Base-by-base conservation (phyloP, 2,888 invertebrate genomes). In the Nipponacmea schrenckii region DNA sequence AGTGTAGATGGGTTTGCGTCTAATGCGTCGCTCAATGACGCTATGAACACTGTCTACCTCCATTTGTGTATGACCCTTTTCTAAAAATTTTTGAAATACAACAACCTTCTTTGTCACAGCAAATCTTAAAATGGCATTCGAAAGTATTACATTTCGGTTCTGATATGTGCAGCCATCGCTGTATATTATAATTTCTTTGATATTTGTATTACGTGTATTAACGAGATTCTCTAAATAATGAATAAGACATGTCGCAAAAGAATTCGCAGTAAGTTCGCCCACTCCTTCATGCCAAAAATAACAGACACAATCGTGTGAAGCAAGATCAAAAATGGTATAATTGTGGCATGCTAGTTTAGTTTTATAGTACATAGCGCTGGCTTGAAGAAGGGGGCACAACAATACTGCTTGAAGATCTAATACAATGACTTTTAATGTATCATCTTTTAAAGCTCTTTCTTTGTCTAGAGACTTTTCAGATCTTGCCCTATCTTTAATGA, bases 301-400 rank as follows among this genome's bases (percentile, higher is more conserved):
- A 27, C 0, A 24, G n/a, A 15, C 15, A 10, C 20, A 10, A 64
- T 10, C 27, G 8, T n/a, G 10, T n/a, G 64, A 26, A 17, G 64
- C 27, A 10, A 64, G 64, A 26, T 64, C 17, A 5, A 31, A 64
- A 10, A 64, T 39, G 14, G 64, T 64, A 64, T 26, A 64, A 17
- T 64, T 64, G n/a, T 20, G 64, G 39, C 26, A 64, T 20, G 64
- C 64, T 3, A 64, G 64, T 39, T 64, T 64, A 0, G 26, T 64
- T 64, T 39, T 64, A 39, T 64, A 64, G 17, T 64, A 64, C 64
- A 64, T 27, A 14, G 64, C 64, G 39, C 64, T 64, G 7, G 64
- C 64, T 27, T 64, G 24, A n/a, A 64, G 15, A 7, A 39, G 39
- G 8, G 64, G 64, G 17, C 31, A n/a, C 27, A 64, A 4, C 27